Base-by-base conservation (phyloP, 1,140 invertebrate species). In the Odontomachus brunneus region DNA sequence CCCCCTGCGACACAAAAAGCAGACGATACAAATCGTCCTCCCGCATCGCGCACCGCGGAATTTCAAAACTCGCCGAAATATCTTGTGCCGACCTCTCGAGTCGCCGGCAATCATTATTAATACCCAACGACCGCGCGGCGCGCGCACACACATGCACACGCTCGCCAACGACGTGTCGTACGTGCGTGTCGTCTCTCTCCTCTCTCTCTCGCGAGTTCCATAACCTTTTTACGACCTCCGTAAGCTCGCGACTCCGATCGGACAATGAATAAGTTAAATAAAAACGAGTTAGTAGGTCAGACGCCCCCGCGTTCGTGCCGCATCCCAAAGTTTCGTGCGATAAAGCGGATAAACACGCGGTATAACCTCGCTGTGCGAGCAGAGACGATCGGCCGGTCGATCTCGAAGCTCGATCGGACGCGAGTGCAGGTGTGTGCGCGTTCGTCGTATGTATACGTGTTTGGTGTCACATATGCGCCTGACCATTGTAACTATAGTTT, bases 241-340 rank as follows among this genome's bases (percentile, higher is more conserved):
- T 38, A 1, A 51, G 51, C 14, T n/a, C 44, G 33, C n/a, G 3
- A 12, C 22, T 26, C 55, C 62, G 48, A 67, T 67, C 62, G 74
- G 49, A 44, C 33, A 66, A 78, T 80, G 65, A 80, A 80, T 80
- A 80, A 80, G 51, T 71, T 80, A 71, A 69, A 71, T 65, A 71
- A 80, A 44, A 80, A 80, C 75, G 66, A 80, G 75, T 80, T 80
- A 80, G 75, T 80, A 80, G 75, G 65, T 80, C 75, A 80, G 67
- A 29, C 65, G 75, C 63, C 49, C 44, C 63, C 19, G 22, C 48
- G 38, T 44, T 44, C 48, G 57, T 44, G 29, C 14, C 17, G 60
- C 29, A 22, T 78, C 63, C 51, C 33, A 24, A 80, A 80, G 75
- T 80, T 80, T 71, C 38, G 22, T 51, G 51, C 11, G 63, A 78